Evolutionary conservation across 2,797 vertebrate species (phyloP), one percentile per base, ranked within the genome.

Genomic region (Lophotriccus pileatus): DNA sequence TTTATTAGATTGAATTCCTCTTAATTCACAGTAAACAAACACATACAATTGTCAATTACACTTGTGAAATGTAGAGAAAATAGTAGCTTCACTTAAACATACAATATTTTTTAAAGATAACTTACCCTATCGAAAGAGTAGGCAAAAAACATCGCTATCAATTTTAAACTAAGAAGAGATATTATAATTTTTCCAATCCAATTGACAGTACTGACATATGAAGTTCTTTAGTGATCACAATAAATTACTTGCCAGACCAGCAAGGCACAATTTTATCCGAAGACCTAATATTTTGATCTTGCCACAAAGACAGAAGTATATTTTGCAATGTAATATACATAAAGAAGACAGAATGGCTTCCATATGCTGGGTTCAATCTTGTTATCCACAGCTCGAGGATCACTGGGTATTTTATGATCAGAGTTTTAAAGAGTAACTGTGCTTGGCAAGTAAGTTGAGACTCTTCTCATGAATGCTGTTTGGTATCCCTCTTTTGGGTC

Each of bases 31-130:
- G 14, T 53, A 58, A 70, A 68, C 50, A 10, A 53, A 63, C 12
- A 7, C 0, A 0, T 63, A 55, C 4, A 59, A 41, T 18, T 76
- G 5, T 34, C 10, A 50, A 23, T 50, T 39, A 30, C 0, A 14
- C 69, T 74, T 85, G 4, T 83, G 39, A 90, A 94, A 55, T 36
- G 5, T 32, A 69, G 39, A 62, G 9, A 39, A 85, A 43, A 5
- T 23, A 41, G 58, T 37, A 39, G 5, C 12, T 88, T 83, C 22
- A 69, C 46, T 76, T 64, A 64, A 73, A 70, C 10, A 58, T 37
- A 58, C 9, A 63, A 4, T 39, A 46, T 2, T 52, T 4, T 47
- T 82, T 75, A 34, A 88, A 80, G 91, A 77, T 9, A 55, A 30
- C 14, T 50, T 58, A 1, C 3, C 14, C 5, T 74, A 36, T 52